A percentile compares a stretch with the other conserved stretches of the same genome.
Conservation (phyloP, 2,888 invertebrate species). For the Sesia bembeciformis region DNA sequence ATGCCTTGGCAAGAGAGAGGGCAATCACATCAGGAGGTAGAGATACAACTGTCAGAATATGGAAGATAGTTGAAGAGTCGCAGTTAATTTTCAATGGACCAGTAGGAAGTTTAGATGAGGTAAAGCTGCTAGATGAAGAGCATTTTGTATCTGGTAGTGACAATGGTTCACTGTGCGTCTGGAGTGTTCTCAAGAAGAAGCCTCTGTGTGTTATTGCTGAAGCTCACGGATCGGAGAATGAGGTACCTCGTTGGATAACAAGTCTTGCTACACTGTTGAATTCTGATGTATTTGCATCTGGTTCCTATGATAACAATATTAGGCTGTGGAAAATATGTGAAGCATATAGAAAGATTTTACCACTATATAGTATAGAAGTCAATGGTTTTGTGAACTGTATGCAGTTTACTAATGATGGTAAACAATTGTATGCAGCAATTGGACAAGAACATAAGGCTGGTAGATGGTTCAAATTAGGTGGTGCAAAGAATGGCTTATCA, state of each 20-base stretch:
- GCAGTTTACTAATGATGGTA: constrained; percentile 87
- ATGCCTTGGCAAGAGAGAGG: constrained; percentile 88
- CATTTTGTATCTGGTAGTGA: constrained; percentile 94
- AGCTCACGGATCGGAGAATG: constrained; percentile 84
- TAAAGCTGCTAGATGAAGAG: constrained; percentile 93
- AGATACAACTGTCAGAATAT: constrained; percentile 90
- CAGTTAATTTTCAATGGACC: constrained; percentile 95
- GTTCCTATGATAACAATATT: constrained; percentile 89
- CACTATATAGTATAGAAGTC: constrained; percentile 80
- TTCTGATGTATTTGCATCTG: constrained; percentile 93
- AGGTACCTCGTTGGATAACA: constrained; percentile 89
- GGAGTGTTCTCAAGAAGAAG: constrained; percentile 91
- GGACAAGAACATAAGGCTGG: constrained; percentile 96
- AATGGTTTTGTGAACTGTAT: constrained; percentile 91
- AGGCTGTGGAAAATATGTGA: constrained; percentile 89
- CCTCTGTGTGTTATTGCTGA: constrained; percentile 79
- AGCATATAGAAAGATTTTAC: constrained; percentile 79
- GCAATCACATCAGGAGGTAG: constrained; percentile 92
- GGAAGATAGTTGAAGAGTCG: constrained; percentile 98
- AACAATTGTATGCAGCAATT: constrained; percentile 85
- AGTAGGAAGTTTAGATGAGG: constrained; percentile 85
- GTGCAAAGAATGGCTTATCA: constrained; percentile 86
- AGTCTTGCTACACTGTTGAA: constrained; percentile 86
- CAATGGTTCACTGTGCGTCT: constrained; percentile 89
- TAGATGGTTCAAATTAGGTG: constrained; percentile 88